Conservation (phyloP, 2,113 vertebrate species). For the Donacobius atricapilla region DNA sequence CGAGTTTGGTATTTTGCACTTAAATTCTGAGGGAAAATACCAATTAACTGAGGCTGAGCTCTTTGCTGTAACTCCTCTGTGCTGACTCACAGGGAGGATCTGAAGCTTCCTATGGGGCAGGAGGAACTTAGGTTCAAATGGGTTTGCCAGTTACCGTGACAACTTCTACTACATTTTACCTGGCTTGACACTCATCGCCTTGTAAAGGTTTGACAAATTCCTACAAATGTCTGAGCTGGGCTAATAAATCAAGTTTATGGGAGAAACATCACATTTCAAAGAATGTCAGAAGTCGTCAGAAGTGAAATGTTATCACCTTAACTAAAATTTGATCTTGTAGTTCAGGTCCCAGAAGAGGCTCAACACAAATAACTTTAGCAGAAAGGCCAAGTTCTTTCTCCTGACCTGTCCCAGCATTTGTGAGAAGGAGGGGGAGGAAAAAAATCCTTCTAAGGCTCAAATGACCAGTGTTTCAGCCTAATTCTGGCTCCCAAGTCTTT, state of each 20-base stretch:
- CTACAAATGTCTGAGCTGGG: background rate
- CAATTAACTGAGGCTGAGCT: background rate
- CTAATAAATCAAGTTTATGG: conserved; percentile 45
- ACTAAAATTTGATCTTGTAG: conserved; percentile 40
- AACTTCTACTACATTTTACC: background rate
- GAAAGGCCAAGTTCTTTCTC: background rate
- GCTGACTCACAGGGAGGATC: background rate
- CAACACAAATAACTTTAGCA: background rate
- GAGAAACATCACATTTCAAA: conserved; percentile 35
- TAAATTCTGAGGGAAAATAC: background rate
- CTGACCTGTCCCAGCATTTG: background rate
- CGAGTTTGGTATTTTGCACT: background rate
- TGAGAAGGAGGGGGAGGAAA: background rate
- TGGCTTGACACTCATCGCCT: background rate
- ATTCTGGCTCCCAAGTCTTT: background rate
- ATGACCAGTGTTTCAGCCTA: background rate
- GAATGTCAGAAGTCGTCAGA: conserved; percentile 7
- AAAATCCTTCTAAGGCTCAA: background rate
- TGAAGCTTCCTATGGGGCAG: conserved; percentile 4
- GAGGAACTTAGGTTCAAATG: background rate
- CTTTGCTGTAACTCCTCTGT: background rate
- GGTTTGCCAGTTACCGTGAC: background rate
- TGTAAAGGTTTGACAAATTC: conserved; percentile 24
- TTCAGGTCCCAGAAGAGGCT: background rate
- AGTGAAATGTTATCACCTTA: conserved; percentile 37